Base-by-base conservation (phyloP, 2,888 invertebrate genomes). In the Drosophila setosimentum region DNA sequence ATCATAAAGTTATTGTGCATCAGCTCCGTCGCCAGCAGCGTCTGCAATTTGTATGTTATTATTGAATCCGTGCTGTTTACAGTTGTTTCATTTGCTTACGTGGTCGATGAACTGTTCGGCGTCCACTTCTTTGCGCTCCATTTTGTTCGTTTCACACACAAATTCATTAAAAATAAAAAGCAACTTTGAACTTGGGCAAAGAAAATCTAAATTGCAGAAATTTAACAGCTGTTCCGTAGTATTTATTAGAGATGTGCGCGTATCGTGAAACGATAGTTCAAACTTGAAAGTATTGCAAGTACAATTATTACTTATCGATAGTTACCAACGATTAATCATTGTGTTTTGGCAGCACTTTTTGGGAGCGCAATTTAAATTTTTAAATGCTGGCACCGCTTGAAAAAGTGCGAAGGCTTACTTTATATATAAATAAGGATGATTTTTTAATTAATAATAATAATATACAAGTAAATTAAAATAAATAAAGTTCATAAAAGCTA, bases 81-180 rank as follows among this genome's bases (percentile, higher is more conserved):
- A 21, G 24, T 16, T 3, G n/a, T 21, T 1, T 0, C 1, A 29
- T 21, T 1, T 5, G 68, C 71, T 89, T 87, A 93, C 93, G 79
- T 93, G 93, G 70, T 93, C 93, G 66, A 93, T 93, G 77, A 89
- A 93, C 83, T 92, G 80, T 51, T 81, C 76, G n/a, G 86, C 75
- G 55, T 88, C 87, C 75, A 88, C 89, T 78, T 87, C 86, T 69
- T 87, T 88, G 73, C 87, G 87, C 70, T 87, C 82, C 83, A 89
- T 85, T 76, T 80, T 83, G 65, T 45, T 42, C 30, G 60, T 67
- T 78, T 83, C 63, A 70, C 75, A 79, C 45, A 70, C 37, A 76
- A 82, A 71, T 73, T 58, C 75, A 76, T 76, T 78, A 78, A 82
- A 78, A 55, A 63, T 55, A 24, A 64, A 70, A 72, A 59, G 13